A percentile compares a stretch with the other conserved stretches of the same genome.
These are phyloP conservation scores for Pipa parva DNA, from an alignment of 2,113 vertebrate species.

Conservation along the genomic window DNA sequence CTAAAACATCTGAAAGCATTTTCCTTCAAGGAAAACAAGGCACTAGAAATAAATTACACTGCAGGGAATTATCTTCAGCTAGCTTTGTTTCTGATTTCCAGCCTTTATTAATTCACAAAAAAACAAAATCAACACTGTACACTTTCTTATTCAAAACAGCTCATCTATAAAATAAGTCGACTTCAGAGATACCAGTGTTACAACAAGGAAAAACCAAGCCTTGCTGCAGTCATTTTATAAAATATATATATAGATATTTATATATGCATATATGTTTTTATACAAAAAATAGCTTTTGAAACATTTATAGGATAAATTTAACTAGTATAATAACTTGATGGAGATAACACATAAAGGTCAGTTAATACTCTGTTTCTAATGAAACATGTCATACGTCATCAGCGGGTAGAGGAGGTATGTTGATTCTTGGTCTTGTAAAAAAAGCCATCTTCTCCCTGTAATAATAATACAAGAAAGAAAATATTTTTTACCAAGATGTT, in stretches of 20 bases:
- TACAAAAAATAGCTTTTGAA: slow-evolving; percentile 73
- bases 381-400: slow-evolving; percentile 86
- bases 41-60: slow-evolving; percentile 99
- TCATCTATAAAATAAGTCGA: slow-evolving; percentile 79
- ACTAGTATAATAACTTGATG: slow-evolving; percentile 85
- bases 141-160: slow-evolving; percentile 71
- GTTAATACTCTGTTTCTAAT: slow-evolving; percentile 86
- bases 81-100: slow-evolving; percentile 97
- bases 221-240: slow-evolving; percentile 75
- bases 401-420: slow-evolving; percentile 92
- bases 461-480: too few relatives aligned
- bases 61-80: slow-evolving; percentile 96
- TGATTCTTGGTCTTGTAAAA: slow-evolving; percentile 96
- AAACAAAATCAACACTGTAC: slow-evolving; percentile 80
- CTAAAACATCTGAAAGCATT: slow-evolving; percentile 93
- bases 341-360: slow-evolving; percentile 69
- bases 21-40: slow-evolving; percentile 98
- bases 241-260: slow-evolving; percentile 73
- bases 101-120: slow-evolving; percentile 85
- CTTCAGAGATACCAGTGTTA: slow-evolving; percentile 76
- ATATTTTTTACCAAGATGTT: too few relatives aligned
- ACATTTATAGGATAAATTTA: slow-evolving; percentile 68
- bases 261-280: slow-evolving; percentile 55
- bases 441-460: slow-evolving; percentile 98
- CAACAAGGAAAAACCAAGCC: slow-evolving; percentile 79